Conservation (phyloP, 92 coral and sea anemone genomes). For the Porites rus region DNA sequence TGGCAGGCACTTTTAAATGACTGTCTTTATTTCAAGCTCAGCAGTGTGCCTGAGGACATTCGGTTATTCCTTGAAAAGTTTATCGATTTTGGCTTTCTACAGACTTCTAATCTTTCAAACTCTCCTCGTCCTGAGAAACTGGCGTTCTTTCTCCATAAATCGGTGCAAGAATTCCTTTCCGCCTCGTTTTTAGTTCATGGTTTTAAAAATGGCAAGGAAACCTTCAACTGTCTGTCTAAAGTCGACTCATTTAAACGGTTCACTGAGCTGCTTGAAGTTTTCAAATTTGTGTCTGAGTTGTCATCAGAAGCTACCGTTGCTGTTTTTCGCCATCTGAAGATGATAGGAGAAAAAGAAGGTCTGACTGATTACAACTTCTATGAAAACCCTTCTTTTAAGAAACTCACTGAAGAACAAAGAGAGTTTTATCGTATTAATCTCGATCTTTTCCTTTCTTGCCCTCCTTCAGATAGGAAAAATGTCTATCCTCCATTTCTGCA, state of each 20-base stretch:
- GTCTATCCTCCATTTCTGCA: background rate
- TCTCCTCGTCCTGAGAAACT: background rate
- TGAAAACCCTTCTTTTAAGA: background rate
- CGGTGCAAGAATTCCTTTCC: slow-evolving; percentile 36
- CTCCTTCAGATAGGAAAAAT: background rate
- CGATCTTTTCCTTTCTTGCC: background rate
- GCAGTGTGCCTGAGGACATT: background rate
- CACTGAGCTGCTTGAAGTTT: background rate
- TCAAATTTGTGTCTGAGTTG: background rate
- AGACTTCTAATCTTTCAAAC: background rate
- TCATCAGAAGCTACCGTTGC: background rate
- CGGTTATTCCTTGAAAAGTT: background rate
- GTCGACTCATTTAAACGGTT: background rate
- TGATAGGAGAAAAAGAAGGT: background rate
- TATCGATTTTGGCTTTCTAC: slow-evolving; percentile 1
- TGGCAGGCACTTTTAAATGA: slow-evolving; percentile 31
- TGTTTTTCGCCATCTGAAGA: background rate
- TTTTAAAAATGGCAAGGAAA: background rate
- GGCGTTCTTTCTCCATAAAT: slow-evolving; percentile 25
- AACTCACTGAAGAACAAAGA: background rate
- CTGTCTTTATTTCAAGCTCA: slow-evolving; percentile 2
- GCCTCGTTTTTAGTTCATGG: slow-evolving; percentile 27
- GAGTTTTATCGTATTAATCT: background rate
- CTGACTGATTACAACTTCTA: background rate
- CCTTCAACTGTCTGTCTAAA: background rate